Evolutionary conservation across 2,797 vertebrate species (phyloP), one percentile per base, ranked within the genome.

Genomic region (Cetoscarus ocellatus): DNA sequence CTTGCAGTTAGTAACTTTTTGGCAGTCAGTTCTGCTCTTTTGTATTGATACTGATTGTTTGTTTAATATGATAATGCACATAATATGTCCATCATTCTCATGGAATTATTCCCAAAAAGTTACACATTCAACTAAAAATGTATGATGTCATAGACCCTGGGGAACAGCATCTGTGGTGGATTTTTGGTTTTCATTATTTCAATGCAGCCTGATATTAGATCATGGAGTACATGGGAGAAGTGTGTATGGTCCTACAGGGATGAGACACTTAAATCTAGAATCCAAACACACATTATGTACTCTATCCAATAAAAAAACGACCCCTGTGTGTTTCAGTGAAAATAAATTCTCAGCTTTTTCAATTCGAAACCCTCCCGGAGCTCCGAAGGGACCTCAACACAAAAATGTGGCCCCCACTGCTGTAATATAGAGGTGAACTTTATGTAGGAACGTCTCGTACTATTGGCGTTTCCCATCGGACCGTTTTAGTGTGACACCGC

Each of bases 391-490:
- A 55, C 53, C 42, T 27, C 40, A 8, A 49, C 51, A n/a, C 49
- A 66, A 53, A 64, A 47, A 54, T 17, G 50, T 59, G 67, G 50
- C 51, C 75, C 11, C 40, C 36, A 0, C 36, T 43, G 66, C 47
- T 17, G 18, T 9, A 17, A 4, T 27, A 27, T 4, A 4, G 56
- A 70, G 56, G 57, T 47, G 8, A 38, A 53, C 42, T 66, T 59
- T 49, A 60, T 34, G 38, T 45, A 58, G 89, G 89, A 92, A 90
- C 87, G 0, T 0, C 1, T 40, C 34, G 60, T 57, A 42, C 63
- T 35, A 40, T 49, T 1, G 7, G 15, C 7, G 74, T 75, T 88
- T 86, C 75, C 51, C 0, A 6, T 75, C 88, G 91, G 87, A 88
- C 77, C 53, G 10, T 35, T 55, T 61, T 88, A 3, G 69, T 72